These are phyloP conservation scores for Isurus oxyrinchus DNA, from an alignment of 2,113 vertebrate genomes.

Conservation along the genomic window DNA sequence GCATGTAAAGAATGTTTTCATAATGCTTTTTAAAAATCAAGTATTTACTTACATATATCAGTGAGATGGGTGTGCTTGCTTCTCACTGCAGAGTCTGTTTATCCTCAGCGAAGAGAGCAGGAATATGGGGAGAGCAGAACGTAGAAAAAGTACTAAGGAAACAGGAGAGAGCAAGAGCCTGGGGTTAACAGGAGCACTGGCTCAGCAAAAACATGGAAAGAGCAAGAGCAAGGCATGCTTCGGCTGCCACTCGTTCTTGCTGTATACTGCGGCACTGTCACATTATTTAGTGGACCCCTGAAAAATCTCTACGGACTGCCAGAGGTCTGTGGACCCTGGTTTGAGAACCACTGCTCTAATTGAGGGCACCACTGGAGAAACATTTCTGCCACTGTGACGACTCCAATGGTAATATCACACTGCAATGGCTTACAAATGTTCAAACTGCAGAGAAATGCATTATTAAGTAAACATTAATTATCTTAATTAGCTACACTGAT, in stretches of 20 bases:
- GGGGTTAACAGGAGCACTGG: background rate
- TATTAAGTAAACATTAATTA: background rate
- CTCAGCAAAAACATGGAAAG: background rate
- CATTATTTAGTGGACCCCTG: background rate
- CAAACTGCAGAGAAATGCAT: background rate
- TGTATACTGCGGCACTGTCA: background rate
- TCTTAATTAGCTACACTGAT: background rate
- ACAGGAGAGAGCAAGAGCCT: background rate
- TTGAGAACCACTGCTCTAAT: background rate
- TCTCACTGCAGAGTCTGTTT: background rate
- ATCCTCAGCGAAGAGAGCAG: background rate
- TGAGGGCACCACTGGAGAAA: background rate
- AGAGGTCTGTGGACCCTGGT: no score
- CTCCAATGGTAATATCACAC: background rate
- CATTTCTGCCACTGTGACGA: background rate
- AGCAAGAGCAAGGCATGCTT: background rate
- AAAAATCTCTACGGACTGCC: background rate
- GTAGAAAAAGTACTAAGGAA: background rate
- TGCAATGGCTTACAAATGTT: background rate
- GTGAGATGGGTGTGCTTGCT: background rate
- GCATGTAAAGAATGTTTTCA: background rate
- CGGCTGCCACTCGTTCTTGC: background rate
- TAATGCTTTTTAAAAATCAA: background rate
- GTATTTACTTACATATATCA: background rate
- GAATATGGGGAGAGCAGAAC: background rate